Conservation (phyloP, 2,797 vertebrate species). For the Clarias platycephalus region DNA sequence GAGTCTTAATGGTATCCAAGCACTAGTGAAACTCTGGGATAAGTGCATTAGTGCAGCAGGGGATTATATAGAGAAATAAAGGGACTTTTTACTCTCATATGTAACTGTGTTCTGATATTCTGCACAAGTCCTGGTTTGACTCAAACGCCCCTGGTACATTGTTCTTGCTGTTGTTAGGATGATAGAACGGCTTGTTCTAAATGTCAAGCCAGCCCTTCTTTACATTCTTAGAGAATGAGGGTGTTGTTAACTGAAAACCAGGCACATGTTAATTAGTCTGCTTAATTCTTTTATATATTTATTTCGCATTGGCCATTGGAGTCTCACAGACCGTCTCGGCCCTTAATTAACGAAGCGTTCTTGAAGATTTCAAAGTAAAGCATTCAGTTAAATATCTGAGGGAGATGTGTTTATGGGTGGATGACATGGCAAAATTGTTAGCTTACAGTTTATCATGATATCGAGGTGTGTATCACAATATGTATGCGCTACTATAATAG, state of each 20-base stretch:
- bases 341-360: slow-evolving; percentile 37
- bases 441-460: not conserved
- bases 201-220: slow-evolving; percentile 32
- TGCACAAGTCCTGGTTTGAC: too few species aligned
- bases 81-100: too few species aligned
- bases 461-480: not conserved
- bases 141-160: slow-evolving; percentile 22
- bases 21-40: too few species aligned
- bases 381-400: not conserved
- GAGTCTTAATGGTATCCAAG: too few species aligned
- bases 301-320: slow-evolving; percentile 7
- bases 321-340: slow-evolving; percentile 23
- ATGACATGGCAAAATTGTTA: not conserved
- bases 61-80: too few species aligned
- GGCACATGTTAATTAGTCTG: slow-evolving; percentile 70
- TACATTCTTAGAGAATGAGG: slow-evolving; percentile 56
- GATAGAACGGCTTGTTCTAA: not conserved
- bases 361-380: not conserved
- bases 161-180: slow-evolving; percentile 25
- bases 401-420: not conserved
- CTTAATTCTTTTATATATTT: slow-evolving; percentile 30
- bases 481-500: not conserved
- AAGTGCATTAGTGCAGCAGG: too few species aligned
- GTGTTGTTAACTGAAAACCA: slow-evolving; percentile 69
- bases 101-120: too few species aligned